phyloP scores from a whole-genome alignment of 2,797 vertebrate genomes.

The Mormyrus proboscirostris region DNA sequence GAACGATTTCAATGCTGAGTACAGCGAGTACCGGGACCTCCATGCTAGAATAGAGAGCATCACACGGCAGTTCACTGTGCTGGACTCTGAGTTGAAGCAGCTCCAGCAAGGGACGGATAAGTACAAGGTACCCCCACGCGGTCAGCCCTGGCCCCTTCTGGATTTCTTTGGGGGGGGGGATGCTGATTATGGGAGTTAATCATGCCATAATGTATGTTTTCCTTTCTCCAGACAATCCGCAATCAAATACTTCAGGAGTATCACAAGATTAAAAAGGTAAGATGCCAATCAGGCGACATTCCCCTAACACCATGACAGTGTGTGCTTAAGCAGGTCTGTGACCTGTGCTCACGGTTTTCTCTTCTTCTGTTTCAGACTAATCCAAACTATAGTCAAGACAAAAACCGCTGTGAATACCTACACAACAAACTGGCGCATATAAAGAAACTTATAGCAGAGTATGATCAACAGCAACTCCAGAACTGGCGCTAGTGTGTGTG shows the following conservation, averaged over 20 bases:
- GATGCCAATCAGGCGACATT: neutral
- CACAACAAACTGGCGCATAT: slow-evolving; percentile 99
- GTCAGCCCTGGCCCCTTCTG: neutral
- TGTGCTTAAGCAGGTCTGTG: neutral
- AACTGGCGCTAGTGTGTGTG: slow-evolving; percentile 58
- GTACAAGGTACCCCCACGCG: slow-evolving; percentile 74
- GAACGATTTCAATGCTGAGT: slow-evolving; percentile 92
- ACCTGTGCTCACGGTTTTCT: neutral
- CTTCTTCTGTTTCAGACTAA: slow-evolving; percentile 72
- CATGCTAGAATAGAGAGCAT: slow-evolving; percentile 90
- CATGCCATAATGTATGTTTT: slow-evolving; percentile 10
- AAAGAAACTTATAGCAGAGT: slow-evolving; percentile 94
- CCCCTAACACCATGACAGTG: neutral
- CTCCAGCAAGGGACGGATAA: slow-evolving; percentile 85
- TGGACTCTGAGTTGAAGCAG: slow-evolving; percentile 87
- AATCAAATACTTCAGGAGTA: slow-evolving; percentile 98
- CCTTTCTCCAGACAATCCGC: slow-evolving; percentile 77
- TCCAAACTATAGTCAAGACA: slow-evolving; percentile 95
- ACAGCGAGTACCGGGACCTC: slow-evolving; percentile 85
- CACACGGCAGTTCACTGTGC: slow-evolving; percentile 86
- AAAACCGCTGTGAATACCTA: slow-evolving; percentile 97
- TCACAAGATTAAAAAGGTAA: slow-evolving; percentile 95
- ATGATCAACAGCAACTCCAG: slow-evolving; percentile 90
- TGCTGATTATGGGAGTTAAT: neutral
- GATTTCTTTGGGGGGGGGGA: too few species aligned